phyloP scores from a whole-genome alignment of 2,797 vertebrate genomes.

The Pygocentrus nattereri region DNA sequence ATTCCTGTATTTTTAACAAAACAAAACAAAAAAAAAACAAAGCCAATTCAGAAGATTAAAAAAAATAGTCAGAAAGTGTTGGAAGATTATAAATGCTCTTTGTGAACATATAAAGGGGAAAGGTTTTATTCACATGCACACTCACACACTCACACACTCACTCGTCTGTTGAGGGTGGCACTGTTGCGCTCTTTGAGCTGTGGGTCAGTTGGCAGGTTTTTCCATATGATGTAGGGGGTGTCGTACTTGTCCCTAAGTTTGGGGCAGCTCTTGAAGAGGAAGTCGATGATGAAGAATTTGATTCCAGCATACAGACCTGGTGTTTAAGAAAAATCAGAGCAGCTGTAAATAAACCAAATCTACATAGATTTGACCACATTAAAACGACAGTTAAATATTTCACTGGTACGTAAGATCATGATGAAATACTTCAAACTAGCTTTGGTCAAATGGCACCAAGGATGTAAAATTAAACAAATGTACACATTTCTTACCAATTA shows the following conservation, averaged over 20 bases:
- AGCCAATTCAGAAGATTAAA: background rate
- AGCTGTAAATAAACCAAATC: background rate
- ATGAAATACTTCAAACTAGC: no score
- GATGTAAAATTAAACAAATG: background rate
- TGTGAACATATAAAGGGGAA: background rate
- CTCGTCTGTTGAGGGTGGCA: slow-evolving; percentile 82
- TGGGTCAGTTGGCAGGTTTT: slow-evolving; percentile 90
- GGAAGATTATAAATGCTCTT: background rate
- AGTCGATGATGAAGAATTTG: slow-evolving; percentile 97
- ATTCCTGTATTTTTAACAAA: background rate
- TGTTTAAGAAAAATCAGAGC: background rate
- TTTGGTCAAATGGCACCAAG: background rate
- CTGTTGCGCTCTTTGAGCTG: slow-evolving; percentile 93
- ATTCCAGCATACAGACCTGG: slow-evolving; percentile 92
- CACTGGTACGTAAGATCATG: no score
- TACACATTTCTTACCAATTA: slow-evolving; percentile 81
- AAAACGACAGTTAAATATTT: no score
- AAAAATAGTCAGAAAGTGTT: background rate
- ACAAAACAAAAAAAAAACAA: background rate
- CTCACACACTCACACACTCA: slow-evolving; percentile 67
- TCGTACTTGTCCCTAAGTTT: slow-evolving; percentile 92
- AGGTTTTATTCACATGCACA: no score
- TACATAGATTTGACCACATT: background rate
- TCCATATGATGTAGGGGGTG: slow-evolving; percentile 94
- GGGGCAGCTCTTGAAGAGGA: slow-evolving; percentile 94